Base-by-base conservation (phyloP, 2,113 vertebrate genomes). In the Raphicerus campestris region DNA sequence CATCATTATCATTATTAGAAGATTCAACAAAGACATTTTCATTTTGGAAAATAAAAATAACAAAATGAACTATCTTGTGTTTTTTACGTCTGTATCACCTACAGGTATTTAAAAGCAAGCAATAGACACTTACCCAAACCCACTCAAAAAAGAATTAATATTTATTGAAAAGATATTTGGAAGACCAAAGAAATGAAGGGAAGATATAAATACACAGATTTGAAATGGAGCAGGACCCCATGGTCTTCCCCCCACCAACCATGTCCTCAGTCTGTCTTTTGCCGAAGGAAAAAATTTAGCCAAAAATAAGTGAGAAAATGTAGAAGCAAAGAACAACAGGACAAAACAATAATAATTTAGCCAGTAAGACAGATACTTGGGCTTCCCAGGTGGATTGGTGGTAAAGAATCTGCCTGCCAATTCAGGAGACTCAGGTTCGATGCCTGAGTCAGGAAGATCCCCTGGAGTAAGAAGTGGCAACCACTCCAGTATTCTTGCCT, bases 11-110 rank as follows among this genome's bases (percentile, higher is more conserved):
- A 63, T 90, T 49, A 73, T n/a, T 49, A 55, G 35, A 93, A 91
- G 49, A 82, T 53, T 89, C 17, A 39, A 81, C 55, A 92, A 51
- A 89, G 4, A 8, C 39, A 56, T 78, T 87, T 92, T 87, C 66
- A 80, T 91, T 87, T 56, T 51, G 77, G 47, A 47, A 94, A 94
- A 89, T 45, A 92, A 83, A 94, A 92, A 87, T 61, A 61, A 80
- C 35, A 49, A 47, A 78, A 75, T 24, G 13, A 87, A 53, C 14
- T 17, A 28, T 28, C 20, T 20, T 6, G 2, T 75, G 24, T n/a
- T 82, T 26, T 60, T 32, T 95, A 63, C 5, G 26, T 60, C 22
- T 51, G 10, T 5, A 53, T 55, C 17, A 84, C 45, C 78, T 70
- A 61, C 4, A 78, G 45, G 9, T 56, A 60, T 73, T 93, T 91